Percentiles rank a stretch among this genome's conserved stretches.
phyloP scores from a whole-genome alignment of 35 echinoderm and acorn worm genomes.

The Hemicentrotus pulcherrimus region DNA sequence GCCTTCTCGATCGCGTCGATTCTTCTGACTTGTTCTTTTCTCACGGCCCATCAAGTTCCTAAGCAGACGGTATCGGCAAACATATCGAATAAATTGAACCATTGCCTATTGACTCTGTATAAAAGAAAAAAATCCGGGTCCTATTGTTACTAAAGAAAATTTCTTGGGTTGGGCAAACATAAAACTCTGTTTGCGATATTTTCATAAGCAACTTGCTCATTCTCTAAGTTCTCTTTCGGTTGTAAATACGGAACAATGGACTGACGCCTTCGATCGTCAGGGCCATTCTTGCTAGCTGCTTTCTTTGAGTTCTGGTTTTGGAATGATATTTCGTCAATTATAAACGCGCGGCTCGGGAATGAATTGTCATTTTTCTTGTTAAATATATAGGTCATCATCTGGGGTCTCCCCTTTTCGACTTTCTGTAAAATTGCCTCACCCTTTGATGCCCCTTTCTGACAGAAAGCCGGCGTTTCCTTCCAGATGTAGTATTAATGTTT shows the following conservation, averaged over 20 bases:
- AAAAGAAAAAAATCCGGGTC: not conserved
- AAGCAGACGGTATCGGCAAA: not conserved
- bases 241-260: not conserved
- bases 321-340: not conserved
- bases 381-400: too few species aligned
- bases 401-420: too few species aligned
- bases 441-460: too few species aligned
- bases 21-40: not conserved
- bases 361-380: too few species aligned
- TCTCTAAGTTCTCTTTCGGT: not conserved
- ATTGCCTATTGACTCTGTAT: not conserved
- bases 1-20: not conserved
- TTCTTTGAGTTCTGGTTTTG: not conserved
- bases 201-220: not conserved
- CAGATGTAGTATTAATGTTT: too few species aligned
- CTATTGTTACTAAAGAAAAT: not conserved
- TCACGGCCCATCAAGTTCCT: not conserved
- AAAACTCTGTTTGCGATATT: not conserved
- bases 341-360: not conserved
- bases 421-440: too few species aligned
- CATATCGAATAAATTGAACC: not conserved
- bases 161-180: slow-evolving; percentile 1
- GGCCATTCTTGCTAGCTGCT: not conserved
- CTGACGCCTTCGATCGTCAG: not conserved
- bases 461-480: too few species aligned